These are phyloP conservation scores for Thecophora atra DNA, from an alignment of 2,888 invertebrate species.

Conservation along the genomic window DNA sequence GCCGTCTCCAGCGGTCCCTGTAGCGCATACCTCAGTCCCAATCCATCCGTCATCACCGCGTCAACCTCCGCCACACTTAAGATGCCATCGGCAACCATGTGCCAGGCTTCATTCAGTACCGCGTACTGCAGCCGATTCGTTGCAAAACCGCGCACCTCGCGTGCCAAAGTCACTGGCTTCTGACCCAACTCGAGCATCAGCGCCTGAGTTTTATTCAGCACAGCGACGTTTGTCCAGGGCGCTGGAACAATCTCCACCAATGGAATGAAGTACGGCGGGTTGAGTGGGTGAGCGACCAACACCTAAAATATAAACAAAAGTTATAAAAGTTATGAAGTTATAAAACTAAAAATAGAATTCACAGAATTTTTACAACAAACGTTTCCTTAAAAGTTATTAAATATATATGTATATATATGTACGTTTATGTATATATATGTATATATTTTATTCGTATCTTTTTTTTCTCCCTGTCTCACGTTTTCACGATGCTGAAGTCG, in stretches of 20 bases:
- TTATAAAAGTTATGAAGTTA: no score
- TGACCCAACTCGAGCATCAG: constrained; percentile 90
- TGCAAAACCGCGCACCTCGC: constrained; percentile 91
- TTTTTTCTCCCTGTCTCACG: constrained; percentile 60
- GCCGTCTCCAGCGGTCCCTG: constrained; percentile 93
- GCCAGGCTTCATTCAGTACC: constrained; percentile 91
- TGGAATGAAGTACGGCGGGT: constrained; percentile 95
- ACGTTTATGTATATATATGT: no score
- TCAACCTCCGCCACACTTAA: constrained; percentile 88
- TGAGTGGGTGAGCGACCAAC: constrained; percentile 89
- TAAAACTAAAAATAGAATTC: no score
- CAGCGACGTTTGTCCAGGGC: constrained; percentile 85
- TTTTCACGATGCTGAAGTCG: constrained; percentile 76
- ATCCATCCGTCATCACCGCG: constrained; percentile 90
- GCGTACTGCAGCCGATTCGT: constrained; percentile 95
- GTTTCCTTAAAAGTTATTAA: background rate
- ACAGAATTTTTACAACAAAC: no score
- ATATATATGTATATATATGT: no score
- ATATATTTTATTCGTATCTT: background rate
- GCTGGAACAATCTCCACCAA: constrained; percentile 94
- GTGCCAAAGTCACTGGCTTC: constrained; percentile 83
- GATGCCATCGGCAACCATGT: constrained; percentile 82
- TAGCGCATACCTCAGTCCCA: constrained; percentile 95
- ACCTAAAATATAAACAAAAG: constrained; percentile 49
- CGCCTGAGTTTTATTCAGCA: constrained; percentile 76